Evolutionary conservation across 23 tunicate species (phyloP).

Genomic region (Ciona savignyi): DNA sequence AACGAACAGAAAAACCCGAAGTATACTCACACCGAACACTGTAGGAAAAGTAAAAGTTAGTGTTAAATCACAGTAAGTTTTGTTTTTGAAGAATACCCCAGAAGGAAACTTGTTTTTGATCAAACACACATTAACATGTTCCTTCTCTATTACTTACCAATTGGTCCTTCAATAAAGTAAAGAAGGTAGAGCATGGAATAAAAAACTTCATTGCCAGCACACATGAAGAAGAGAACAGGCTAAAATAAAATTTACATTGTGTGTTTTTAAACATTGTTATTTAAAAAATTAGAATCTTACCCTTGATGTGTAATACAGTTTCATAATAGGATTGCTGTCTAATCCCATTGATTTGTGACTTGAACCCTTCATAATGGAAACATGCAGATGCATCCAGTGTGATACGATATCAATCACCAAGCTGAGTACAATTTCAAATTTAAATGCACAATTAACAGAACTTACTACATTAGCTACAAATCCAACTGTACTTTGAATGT

Average conservation of each 20-base stretch:
- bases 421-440: too few relatives aligned
- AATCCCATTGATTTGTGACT: constrained; percentile 95
- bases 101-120: background rate
- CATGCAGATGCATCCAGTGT: constrained; percentile 97
- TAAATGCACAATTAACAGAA: too few relatives aligned
- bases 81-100: too few relatives aligned
- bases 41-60: too few relatives aligned
- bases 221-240: constrained; percentile 88
- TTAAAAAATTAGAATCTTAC: too few relatives aligned
- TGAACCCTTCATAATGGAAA: constrained; percentile 48
- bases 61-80: too few relatives aligned
- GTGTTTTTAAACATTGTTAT: too few relatives aligned
- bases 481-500: too few relatives aligned
- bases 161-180: constrained; percentile 74
- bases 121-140: background rate
- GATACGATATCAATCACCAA: constrained; percentile 89
- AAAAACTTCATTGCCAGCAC: constrained; percentile 97
- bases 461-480: too few relatives aligned
- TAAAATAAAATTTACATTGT: too few relatives aligned
- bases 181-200: constrained; percentile 83
- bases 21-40: constrained; percentile 21
- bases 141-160: constrained; percentile 17
- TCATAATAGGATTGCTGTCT: constrained; percentile 89
- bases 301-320: constrained; percentile 85
- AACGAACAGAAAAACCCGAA: constrained; percentile 28